Percentiles rank a stretch among this genome's conserved stretches.
phyloP scores from a whole-genome alignment of 2,888 invertebrate species.

The Drosophila greeni region DNA sequence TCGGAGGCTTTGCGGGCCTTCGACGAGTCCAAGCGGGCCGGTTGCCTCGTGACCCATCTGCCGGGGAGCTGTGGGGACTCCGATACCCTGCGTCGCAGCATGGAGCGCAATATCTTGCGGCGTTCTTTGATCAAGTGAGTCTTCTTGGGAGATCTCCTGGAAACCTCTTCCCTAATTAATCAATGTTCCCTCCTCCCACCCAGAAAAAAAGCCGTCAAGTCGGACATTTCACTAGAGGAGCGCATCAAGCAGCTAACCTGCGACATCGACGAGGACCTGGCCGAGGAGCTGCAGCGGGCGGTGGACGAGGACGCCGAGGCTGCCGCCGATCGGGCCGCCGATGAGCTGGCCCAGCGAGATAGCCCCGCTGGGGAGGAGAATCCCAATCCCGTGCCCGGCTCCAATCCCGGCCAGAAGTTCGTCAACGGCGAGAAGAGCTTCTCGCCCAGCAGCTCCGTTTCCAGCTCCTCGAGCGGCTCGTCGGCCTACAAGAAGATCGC shows the following conservation, averaged over 20 bases:
- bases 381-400: constrained; percentile 55
- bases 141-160: not conserved
- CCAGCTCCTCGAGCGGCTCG: constrained; percentile 81
- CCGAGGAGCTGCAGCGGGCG: constrained; percentile 56
- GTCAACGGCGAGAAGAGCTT: constrained; percentile 82
- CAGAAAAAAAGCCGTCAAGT: constrained; percentile 78
- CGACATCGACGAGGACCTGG: constrained; percentile 86
- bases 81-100: constrained; percentile 86
- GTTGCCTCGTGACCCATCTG: constrained; percentile 78
- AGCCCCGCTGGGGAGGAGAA: constrained; percentile 85
- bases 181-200: not conserved
- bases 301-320: constrained; percentile 54
- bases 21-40: constrained; percentile 82
- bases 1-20: constrained; percentile 87
- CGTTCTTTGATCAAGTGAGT: constrained; percentile 88
- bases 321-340: constrained; percentile 53
- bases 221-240: constrained; percentile 89
- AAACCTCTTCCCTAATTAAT: not conserved
- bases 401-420: constrained; percentile 62
- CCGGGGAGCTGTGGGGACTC: constrained; percentile 80
- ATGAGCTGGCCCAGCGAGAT: constrained; percentile 80
- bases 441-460: constrained; percentile 81
- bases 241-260: constrained; percentile 91
- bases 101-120: constrained; percentile 89
- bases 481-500: constrained; percentile 83